Base-by-base conservation (phyloP, 2,113 vertebrate genomes). In the Etheostoma cragini region DNA sequence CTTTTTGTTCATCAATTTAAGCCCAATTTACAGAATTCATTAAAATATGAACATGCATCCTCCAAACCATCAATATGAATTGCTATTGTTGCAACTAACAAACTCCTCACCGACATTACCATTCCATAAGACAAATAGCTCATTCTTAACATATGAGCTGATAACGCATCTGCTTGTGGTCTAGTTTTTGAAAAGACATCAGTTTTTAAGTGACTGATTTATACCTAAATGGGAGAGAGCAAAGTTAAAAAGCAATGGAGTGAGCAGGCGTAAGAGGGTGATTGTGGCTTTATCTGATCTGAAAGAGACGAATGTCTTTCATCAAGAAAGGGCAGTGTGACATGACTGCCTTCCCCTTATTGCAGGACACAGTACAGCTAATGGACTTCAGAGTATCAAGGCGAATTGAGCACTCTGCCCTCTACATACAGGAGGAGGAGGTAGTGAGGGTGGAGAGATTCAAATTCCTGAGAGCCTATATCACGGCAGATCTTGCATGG, bases 181-280 rank as follows among this genome's bases (percentile, higher is more conserved):
- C 52, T 47, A 38, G 38, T 45, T 74, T 79, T 57, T 33, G 24
- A 46, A 75, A 75, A 75, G 45, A 65, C 42, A 57, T 54, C 50
- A 52, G 47, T 72, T 76, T 73, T 68, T 24, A 78, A 80, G 58
- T 69, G 65, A 57, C 56, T 52, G 57, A 56, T 42, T 77, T 75
- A 78, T 66, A 65, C 46, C 26, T 19, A 52, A 73, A 77, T 42
- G 12, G 56, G 38, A 76, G 35, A 75, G n/a, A 8, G 58, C 66
- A 83, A 83, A 70, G 77, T 87, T 75, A 67, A 75, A 77, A 83
- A 82, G 80, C 58, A 82, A 87, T 77, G 50, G 50, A 47, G 45
- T 35, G 17, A 70, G 45, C 5, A 45, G 58, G 5, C 46, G n/a
- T 21, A 12, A 66, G 24, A 38, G 8, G 54, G 15, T 66, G 38